Evolutionary conservation across 2,888 invertebrate genomes (phyloP).

Genomic region (Mayetiola destructor): DNA sequence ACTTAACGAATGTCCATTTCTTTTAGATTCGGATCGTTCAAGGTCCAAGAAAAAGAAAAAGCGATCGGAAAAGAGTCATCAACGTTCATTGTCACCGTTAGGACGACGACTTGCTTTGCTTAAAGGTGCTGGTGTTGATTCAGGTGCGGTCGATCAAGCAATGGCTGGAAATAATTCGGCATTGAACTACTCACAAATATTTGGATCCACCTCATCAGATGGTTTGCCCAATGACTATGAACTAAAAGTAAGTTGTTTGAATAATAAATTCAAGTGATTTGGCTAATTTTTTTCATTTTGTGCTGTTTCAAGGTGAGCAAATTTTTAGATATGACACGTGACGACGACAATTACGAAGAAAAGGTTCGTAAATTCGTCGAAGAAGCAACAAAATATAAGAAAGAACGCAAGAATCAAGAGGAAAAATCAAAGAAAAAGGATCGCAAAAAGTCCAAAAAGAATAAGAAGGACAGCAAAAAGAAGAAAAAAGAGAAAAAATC

Average conservation of each 20-base stretch:
- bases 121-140: slow-evolving; percentile 37
- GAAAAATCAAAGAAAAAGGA: slow-evolving; percentile 47
- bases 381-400: slow-evolving; percentile 66
- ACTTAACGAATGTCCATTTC: too few relatives aligned
- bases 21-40: slow-evolving; percentile 32
- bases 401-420: slow-evolving; percentile 48
- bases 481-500: slow-evolving; percentile 55
- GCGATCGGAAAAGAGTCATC: slow-evolving; percentile 44
- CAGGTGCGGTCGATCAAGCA: slow-evolving; percentile 27
- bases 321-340: slow-evolving; percentile 64
- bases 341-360: slow-evolving; percentile 73
- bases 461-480: slow-evolving; percentile 44
- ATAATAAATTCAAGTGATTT: background rate
- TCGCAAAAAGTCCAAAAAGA: slow-evolving; percentile 39
- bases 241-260: slow-evolving; percentile 36
- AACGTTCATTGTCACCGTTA: slow-evolving; percentile 62
- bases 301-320: slow-evolving; percentile 41
- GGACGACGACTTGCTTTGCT: slow-evolving; percentile 71
- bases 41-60: slow-evolving; percentile 42
- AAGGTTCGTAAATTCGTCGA: slow-evolving; percentile 75
- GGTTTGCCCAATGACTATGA: slow-evolving; percentile 43
- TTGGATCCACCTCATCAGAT: background rate
- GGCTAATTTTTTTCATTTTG: background rate
- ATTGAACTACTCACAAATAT: slow-evolving; percentile 15
- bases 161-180: slow-evolving; percentile 20